Evolutionary conservation across 2,113 vertebrate species (phyloP).

Genomic region (Macrotus californicus): DNA sequence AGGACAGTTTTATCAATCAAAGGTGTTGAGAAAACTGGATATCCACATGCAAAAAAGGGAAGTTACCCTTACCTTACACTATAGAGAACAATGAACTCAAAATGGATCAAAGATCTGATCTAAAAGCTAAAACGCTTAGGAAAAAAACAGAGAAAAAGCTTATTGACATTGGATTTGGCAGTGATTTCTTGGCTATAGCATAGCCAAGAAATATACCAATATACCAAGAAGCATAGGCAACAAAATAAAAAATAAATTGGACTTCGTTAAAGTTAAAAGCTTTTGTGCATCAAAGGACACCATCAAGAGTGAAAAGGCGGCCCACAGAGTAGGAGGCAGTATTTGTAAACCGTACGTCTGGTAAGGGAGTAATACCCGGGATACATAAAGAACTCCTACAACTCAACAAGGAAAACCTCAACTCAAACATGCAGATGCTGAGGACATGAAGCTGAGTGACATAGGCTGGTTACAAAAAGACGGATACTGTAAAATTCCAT

Average conservation of each 20-base stretch:
- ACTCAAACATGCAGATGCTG: too few species aligned
- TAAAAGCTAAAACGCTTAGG: background rate
- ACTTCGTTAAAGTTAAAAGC: background rate
- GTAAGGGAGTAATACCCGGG: background rate
- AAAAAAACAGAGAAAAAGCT: background rate
- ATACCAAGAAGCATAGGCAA: too few species aligned
- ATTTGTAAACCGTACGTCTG: background rate
- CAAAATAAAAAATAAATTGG: background rate
- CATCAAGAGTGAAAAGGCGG: too few species aligned
- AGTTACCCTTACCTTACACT: background rate
- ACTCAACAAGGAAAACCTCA: background rate
- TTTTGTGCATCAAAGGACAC: background rate
- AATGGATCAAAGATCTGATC: background rate
- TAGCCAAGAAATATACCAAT: too few species aligned
- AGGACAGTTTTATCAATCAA: background rate
- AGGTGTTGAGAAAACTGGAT: background rate
- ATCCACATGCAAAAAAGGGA: background rate
- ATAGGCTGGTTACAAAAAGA: background rate
- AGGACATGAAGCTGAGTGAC: background rate
- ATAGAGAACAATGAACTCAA: background rate
- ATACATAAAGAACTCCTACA: background rate
- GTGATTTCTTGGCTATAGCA: background rate
- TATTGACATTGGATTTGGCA: background rate
- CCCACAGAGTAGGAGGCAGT: background rate
- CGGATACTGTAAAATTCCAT: background rate